Evolutionary conservation across 2,797 vertebrate genomes (phyloP).

Genomic region (Phataginus tetradactyla): DNA sequence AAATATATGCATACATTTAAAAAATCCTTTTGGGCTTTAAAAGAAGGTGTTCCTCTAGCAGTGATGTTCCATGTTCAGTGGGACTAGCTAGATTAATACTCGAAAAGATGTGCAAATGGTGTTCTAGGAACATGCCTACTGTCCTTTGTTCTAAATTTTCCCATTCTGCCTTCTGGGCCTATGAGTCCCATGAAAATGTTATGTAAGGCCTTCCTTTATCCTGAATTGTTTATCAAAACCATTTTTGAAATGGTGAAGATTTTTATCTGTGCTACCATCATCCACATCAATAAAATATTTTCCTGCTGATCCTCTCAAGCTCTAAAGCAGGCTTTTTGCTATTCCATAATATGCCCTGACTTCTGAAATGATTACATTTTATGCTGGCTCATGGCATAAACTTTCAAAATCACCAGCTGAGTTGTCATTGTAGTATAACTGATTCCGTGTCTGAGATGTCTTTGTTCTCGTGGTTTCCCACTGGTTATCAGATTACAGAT

Average conservation of each 20-base stretch:
- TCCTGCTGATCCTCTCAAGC: constrained; percentile 5
- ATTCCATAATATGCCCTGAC: not conserved
- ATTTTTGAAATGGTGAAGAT: constrained; percentile 18
- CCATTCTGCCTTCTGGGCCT: not conserved
- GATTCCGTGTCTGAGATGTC: not conserved
- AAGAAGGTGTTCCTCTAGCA: not conserved
- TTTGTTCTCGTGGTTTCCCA: constrained; percentile 51
- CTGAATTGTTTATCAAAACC: constrained; percentile 38
- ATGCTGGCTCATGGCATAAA: constrained; percentile 49
- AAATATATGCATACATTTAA: not conserved
- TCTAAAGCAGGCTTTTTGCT: constrained; percentile 37
- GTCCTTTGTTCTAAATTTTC: not conserved
- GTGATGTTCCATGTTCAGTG: not conserved
- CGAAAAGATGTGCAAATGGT: not conserved
- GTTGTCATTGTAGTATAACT: constrained; percentile 22
- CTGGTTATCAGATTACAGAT: constrained; percentile 56
- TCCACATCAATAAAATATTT: constrained; percentile 27
- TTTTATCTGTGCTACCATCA: not conserved
- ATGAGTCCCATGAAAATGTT: not conserved
- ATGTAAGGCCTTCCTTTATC: not conserved
- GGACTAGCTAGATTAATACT: not conserved
- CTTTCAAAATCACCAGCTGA: constrained; percentile 33
- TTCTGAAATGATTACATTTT: constrained; percentile 48
- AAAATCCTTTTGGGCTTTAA: not conserved
- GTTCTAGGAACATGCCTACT: not conserved